phyloP scores from a whole-genome alignment of 2,888 invertebrate species.

The Drosophila ezoana region DNA sequence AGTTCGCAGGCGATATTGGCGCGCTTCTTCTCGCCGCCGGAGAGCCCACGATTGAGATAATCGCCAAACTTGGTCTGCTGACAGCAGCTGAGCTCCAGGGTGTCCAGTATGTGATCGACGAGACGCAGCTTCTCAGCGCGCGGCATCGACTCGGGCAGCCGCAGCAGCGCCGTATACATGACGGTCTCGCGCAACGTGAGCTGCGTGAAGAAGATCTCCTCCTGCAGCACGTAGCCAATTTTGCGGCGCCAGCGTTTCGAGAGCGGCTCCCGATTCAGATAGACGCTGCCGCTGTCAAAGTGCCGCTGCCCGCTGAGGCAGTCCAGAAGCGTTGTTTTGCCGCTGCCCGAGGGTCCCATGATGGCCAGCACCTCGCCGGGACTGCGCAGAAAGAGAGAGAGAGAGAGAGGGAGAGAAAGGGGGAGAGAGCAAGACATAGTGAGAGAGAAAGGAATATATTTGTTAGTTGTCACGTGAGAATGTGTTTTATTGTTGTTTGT shows the following conservation, averaged over 20 bases:
- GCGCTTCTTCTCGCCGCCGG: slow-evolving; percentile 93
- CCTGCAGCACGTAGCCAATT: slow-evolving; percentile 93
- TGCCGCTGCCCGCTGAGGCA: slow-evolving; percentile 90
- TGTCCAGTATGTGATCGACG: slow-evolving; percentile 91
- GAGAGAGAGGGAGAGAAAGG: slow-evolving; percentile 7
- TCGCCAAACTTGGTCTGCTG: slow-evolving; percentile 92
- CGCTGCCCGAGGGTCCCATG: slow-evolving; percentile 92
- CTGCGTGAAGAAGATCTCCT: slow-evolving; percentile 92
- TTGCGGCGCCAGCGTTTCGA: slow-evolving; percentile 90
- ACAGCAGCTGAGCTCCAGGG: slow-evolving; percentile 90
- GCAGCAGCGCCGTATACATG: slow-evolving; percentile 87
- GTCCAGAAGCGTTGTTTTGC: slow-evolving; percentile 92
- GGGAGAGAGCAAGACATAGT: neutral
- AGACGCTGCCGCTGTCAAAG: slow-evolving; percentile 88
- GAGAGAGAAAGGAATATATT: slow-evolving; percentile 3
- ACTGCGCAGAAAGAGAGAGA: slow-evolving; percentile 75
- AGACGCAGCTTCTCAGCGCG: slow-evolving; percentile 90
- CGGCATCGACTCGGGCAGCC: slow-evolving; percentile 90
- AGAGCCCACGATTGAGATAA: slow-evolving; percentile 90
- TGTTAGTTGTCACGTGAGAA: slow-evolving; percentile 33
- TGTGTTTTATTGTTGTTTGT: slow-evolving; percentile 19
- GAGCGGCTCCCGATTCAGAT: slow-evolving; percentile 88
- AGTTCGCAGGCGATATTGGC: slow-evolving; percentile 93
- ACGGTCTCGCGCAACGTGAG: slow-evolving; percentile 91
- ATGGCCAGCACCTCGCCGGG: slow-evolving; percentile 92